Percentiles rank a stretch among this genome's conserved stretches.
These are phyloP conservation scores for Eilema sororculum DNA, from an alignment of 2,888 invertebrate genomes.

Conservation along the genomic window DNA sequence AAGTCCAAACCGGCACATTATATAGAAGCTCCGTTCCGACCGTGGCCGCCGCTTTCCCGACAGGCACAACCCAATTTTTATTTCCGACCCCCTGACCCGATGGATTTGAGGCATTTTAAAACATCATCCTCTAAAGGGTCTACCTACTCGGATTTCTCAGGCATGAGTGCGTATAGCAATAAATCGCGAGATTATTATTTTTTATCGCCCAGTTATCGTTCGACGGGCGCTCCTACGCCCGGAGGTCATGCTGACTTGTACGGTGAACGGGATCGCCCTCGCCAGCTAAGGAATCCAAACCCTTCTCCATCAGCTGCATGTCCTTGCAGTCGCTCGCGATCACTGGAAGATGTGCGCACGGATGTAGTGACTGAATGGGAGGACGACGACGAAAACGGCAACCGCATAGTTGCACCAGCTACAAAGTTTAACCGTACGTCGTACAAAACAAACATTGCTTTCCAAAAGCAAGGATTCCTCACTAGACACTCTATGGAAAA, in stretches of 20 bases:
- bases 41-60: slow-evolving; percentile 90
- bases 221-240: slow-evolving; percentile 88
- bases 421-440: slow-evolving; percentile 81
- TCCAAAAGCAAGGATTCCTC: slow-evolving; percentile 81
- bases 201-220: slow-evolving; percentile 90
- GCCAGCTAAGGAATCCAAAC: slow-evolving; percentile 79
- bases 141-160: slow-evolving; percentile 83
- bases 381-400: slow-evolving; percentile 89
- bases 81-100: slow-evolving; percentile 81
- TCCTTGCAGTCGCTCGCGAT: slow-evolving; percentile 89
- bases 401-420: slow-evolving; percentile 83
- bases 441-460: slow-evolving; percentile 69
- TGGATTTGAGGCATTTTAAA: slow-evolving; percentile 83
- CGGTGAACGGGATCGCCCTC: slow-evolving; percentile 71
- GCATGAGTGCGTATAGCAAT: slow-evolving; percentile 82
- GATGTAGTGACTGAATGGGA: slow-evolving; percentile 89
- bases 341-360: slow-evolving; percentile 91
- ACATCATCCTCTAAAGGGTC: slow-evolving; percentile 79
- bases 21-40: slow-evolving; percentile 85
- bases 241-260: slow-evolving; percentile 73
- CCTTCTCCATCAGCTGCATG: slow-evolving; percentile 80
- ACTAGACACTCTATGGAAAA: slow-evolving; percentile 92
- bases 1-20: slow-evolving; percentile 88
- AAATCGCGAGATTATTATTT: slow-evolving; percentile 87
- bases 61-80: slow-evolving; percentile 83